Evolutionary conservation across 2,113 vertebrate genomes (phyloP).

Genomic region (Rhabdornis inornatus): DNA sequence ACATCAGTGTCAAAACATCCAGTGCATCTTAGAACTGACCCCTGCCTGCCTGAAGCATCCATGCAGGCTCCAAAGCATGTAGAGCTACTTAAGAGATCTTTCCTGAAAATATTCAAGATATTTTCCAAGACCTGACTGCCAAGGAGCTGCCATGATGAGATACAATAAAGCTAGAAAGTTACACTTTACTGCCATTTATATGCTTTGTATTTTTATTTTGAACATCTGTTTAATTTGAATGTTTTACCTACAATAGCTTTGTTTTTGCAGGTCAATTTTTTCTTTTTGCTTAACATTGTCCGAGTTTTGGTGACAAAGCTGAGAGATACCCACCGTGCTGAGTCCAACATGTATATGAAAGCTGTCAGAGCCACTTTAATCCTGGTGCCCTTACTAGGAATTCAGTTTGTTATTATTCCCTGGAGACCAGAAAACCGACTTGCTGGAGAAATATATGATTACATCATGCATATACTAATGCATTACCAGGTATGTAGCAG

Average conservation of each 20-base stretch:
- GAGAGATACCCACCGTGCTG: constrained; percentile 86
- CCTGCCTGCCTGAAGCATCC: neutral
- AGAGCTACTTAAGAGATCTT: neutral
- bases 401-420: constrained; percentile 95
- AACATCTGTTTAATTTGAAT: neutral
- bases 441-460: constrained; percentile 92
- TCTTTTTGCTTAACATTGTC: constrained; percentile 96
- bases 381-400: constrained; percentile 92
- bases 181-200: neutral
- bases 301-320: constrained; percentile 93
- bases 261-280: constrained; percentile 89
- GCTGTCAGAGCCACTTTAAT: constrained; percentile 94
- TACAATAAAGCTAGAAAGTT: neutral
- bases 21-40: neutral
- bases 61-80: neutral
- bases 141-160: neutral
- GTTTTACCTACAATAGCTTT: neutral
- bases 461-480: constrained; percentile 95
- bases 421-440: constrained; percentile 93
- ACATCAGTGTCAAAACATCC: neutral
- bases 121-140: neutral
- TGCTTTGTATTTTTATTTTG: neutral
- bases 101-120: neutral
- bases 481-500: constrained; percentile 89
- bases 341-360: constrained; percentile 98